Evolutionary conservation across 2,797 vertebrate species (phyloP).

Genomic region (Orestias chungarensis): DNA sequence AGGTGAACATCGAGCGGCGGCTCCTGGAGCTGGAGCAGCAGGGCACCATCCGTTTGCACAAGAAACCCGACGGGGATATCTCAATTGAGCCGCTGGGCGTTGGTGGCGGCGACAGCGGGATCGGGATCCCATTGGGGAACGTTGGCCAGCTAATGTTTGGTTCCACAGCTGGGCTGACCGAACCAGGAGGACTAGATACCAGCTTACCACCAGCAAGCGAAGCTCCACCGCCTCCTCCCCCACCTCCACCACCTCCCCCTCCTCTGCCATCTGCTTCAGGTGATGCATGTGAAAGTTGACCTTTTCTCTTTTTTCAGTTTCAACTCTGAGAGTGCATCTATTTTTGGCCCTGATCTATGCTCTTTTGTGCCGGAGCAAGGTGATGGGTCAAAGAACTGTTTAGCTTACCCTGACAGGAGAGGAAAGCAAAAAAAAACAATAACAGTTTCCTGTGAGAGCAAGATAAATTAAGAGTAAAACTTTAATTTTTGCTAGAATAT

Average conservation of each 20-base stretch:
- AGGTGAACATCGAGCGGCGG: constrained; percentile 84
- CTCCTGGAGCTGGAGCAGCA: constrained; percentile 80
- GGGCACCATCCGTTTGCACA: constrained; percentile 81
- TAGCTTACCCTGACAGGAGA: constrained; percentile 72
- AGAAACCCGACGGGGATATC: constrained; percentile 81
- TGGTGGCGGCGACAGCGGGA: constrained; percentile 25
- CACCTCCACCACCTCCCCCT: constrained; percentile 83
- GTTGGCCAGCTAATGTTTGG: constrained; percentile 56
- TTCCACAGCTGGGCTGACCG: constrained; percentile 49
- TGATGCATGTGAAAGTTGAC: constrained; percentile 67
- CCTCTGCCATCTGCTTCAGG: constrained; percentile 83
- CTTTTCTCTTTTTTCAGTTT: neutral
- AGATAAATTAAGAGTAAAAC: neutral
- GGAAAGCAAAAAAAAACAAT: constrained; percentile 71
- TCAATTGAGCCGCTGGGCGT: constrained; percentile 74
- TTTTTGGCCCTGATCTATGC: constrained; percentile 46
- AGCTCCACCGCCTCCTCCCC: constrained; percentile 84
- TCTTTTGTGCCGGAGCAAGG: constrained; percentile 37
- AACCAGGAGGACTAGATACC: constrained; percentile 62
- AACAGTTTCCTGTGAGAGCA: constrained; percentile 61
- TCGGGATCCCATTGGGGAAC: constrained; percentile 66
- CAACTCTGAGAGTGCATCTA: constrained; percentile 26
- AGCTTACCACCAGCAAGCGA: constrained; percentile 75
- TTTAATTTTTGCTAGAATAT: neutral
- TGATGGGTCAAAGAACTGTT: constrained; percentile 45